These are phyloP conservation scores for Ondatra zibethicus DNA, from an alignment of 2,113 vertebrate genomes.

Conservation along the genomic window DNA sequence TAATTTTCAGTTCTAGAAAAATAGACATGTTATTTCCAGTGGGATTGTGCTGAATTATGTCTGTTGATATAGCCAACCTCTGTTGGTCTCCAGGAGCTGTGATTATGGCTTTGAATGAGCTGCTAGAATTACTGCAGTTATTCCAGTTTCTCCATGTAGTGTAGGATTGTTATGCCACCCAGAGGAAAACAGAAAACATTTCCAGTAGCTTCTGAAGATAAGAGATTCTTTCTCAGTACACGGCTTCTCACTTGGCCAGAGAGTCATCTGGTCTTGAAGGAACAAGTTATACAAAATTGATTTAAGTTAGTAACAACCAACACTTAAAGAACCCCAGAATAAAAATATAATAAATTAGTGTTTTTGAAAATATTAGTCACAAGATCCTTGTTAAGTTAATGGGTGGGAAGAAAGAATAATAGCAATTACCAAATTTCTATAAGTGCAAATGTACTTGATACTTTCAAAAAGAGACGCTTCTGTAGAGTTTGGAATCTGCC, in stretches of 20 bases:
- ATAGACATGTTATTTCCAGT: neutral
- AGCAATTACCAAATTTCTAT: neutral
- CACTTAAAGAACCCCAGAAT: neutral
- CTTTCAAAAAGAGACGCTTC: neutral
- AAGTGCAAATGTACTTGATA: neutral
- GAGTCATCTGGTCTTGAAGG: neutral
- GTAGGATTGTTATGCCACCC: neutral
- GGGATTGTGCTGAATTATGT: neutral
- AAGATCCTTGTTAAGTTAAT: neutral
- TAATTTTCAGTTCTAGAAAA: neutral
- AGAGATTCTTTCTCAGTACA: neutral
- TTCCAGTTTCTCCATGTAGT: neutral
- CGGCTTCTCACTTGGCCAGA: neutral
- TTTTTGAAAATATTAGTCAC: neutral
- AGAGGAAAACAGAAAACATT: neutral
- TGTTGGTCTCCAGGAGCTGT: neutral
- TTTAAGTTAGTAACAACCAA: neutral
- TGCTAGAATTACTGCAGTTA: neutral
- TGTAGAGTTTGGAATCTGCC: neutral
- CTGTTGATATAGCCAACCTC: neutral
- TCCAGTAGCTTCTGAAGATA: neutral
- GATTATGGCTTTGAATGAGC: neutral
- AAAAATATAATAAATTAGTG: neutral
- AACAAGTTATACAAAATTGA: neutral
- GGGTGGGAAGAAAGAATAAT: neutral